Base-by-base conservation (phyloP, 2,888 invertebrate genomes). In the Leuctra nigra region DNA sequence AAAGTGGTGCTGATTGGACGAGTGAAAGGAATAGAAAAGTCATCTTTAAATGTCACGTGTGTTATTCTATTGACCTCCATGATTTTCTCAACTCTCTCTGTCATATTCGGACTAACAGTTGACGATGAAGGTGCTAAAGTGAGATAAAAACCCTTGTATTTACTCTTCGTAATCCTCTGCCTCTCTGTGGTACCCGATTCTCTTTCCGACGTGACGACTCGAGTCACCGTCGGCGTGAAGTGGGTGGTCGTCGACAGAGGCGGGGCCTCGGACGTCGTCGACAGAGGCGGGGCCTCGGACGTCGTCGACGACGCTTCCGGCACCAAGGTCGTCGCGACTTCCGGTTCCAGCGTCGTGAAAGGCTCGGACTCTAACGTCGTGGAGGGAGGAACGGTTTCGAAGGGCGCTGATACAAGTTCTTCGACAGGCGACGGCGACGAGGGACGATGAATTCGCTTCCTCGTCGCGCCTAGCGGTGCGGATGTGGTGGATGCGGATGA, bases 151-250 rank as follows among this genome's bases (percentile, higher is more conserved):
- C 50, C 50, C 35, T 50, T 50, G 35, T 50, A 50, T 22, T 50
- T 50, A 13, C 35, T 50, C 6, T 18, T 33, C 6, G 50, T 35
- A 18, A 75, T 73, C 59, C 68, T 72, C 59, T 74, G 74, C 47
- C 74, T 67, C 60, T 75, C 74, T 1, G 75, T 75, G 1, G 74
- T n/a, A n/a, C n/a, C 75, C 4, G 61, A 61, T 62, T 76, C 75
- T 16, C 71, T 70, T 16, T 75, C 69, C 2, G 74, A 73, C 2
- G 75, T 75, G 9, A 76, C 71, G 23, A 76, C 66, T 61, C 74
- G 70, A 24, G 75, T 76, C 1, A 73, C 67, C 14, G 68, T 66
- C 2, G 75, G 57, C 1, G 56, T 58, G 44, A 60, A 60, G 16
- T 29, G 46, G 1, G 58, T 62, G 9, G 60, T 57, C 41, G 61